Conservation (phyloP, 2,888 invertebrate genomes). For the Seira ritae region DNA sequence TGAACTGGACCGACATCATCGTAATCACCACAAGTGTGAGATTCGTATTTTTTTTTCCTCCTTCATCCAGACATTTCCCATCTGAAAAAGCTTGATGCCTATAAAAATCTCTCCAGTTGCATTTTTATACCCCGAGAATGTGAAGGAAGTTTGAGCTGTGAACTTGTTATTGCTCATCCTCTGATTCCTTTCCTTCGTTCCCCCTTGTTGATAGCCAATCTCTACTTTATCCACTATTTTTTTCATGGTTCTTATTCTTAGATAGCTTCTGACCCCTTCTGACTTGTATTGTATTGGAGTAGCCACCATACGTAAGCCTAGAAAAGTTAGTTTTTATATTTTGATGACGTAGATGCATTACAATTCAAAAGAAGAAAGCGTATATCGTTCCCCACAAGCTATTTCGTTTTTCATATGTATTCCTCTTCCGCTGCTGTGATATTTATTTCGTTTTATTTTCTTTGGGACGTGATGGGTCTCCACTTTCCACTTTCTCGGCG, state of each 20-base stretch:
- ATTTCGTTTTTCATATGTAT: slow-evolving; percentile 7
- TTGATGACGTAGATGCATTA: not conserved
- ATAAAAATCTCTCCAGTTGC: slow-evolving; percentile 31
- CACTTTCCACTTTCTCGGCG: not conserved
- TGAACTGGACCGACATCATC: slow-evolving; percentile 28
- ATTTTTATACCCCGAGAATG: slow-evolving; percentile 14
- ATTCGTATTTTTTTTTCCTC: slow-evolving; percentile 8
- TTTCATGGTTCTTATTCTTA: slow-evolving; percentile 22
- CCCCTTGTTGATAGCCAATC: slow-evolving; percentile 61
- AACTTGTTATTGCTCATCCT: slow-evolving; percentile 36
- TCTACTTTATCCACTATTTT: slow-evolving; percentile 42
- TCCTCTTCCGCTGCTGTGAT: slow-evolving; percentile 24
- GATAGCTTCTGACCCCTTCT: not conserved
- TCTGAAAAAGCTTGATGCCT: slow-evolving; percentile 23
- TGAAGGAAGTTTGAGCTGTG: slow-evolving; percentile 25
- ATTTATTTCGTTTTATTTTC: slow-evolving; percentile 51
- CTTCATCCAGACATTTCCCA: slow-evolving; percentile 7
- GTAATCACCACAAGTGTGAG: slow-evolving; percentile 49
- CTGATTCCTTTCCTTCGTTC: slow-evolving; percentile 25
- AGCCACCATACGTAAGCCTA: not conserved
- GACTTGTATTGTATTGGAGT: not conserved
- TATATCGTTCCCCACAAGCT: slow-evolving; percentile 2
- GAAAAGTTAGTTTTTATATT: too few species aligned
- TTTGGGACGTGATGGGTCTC: slow-evolving; percentile 44
- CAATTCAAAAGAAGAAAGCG: not conserved